Conservation (phyloP, 1,140 invertebrate species). For the Diachasma alloeum region DNA sequence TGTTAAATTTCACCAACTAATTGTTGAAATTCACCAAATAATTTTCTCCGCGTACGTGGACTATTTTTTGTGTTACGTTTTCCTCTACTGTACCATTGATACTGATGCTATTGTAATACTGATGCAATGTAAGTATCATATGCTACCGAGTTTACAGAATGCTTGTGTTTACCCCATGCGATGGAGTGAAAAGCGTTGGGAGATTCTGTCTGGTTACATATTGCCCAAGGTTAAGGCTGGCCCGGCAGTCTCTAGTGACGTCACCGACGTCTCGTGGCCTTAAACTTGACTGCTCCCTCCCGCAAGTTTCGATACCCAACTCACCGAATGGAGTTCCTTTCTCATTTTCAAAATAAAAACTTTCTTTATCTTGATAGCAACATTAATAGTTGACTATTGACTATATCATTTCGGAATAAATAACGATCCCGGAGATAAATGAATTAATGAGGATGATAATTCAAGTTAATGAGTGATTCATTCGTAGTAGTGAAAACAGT, state of each 20-base stretch:
- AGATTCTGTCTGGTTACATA: conserved; percentile 36
- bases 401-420: too few species aligned
- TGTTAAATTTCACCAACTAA: too few species aligned
- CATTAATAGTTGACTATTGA: too few species aligned
- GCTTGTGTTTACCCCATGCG: not conserved
- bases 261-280: conserved; percentile 57
- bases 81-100: too few species aligned
- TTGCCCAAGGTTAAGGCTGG: conserved; percentile 58
- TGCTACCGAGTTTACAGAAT: not conserved
- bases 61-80: too few species aligned
- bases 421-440: too few species aligned
- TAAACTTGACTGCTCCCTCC: conserved; percentile 52
- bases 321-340: not conserved
- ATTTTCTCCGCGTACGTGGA: too few species aligned
- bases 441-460: too few species aligned
- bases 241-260: conserved; percentile 43
- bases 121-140: not conserved
- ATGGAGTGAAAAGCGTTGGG: conserved; percentile 14
- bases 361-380: too few species aligned
- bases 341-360: not conserved
- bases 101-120: not conserved
- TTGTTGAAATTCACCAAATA: too few species aligned
- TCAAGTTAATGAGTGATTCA: too few species aligned
- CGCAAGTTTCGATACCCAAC: not conserved
- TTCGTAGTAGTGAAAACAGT: too few species aligned